Conservation (phyloP, 1,140 invertebrate genomes). For the Bombus consobrinus region DNA sequence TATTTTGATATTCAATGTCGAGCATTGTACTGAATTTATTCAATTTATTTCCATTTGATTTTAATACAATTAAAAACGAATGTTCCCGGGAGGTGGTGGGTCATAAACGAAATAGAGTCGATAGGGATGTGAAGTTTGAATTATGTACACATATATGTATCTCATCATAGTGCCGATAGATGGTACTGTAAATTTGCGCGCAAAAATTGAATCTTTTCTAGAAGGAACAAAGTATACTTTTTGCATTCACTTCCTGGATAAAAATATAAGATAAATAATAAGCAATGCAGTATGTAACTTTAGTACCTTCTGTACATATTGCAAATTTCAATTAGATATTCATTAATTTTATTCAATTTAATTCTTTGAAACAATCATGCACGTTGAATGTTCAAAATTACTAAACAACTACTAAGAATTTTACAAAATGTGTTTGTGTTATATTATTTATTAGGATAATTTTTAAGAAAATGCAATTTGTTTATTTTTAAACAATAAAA, state of each 20-base stretch:
- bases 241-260: not conserved
- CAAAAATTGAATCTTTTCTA: not conserved
- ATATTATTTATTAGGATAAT: not conserved
- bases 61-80: not conserved
- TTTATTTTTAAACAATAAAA: not conserved
- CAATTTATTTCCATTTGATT: not conserved
- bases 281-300: not conserved
- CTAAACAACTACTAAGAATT: no score
- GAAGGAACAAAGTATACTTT: not conserved
- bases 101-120: not conserved
- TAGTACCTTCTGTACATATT: not conserved
- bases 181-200: not conserved
- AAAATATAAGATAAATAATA: not conserved
- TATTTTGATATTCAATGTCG: not conserved
- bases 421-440: not conserved
- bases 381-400: no score
- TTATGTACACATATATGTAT: not conserved
- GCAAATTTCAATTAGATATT: not conserved
- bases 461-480: not conserved
- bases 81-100: not conserved
- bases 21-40: not conserved
- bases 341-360: not conserved
- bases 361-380: not conserved
- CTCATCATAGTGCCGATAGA: not conserved
- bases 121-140: not conserved